Evolutionary conservation across 2,113 vertebrate genomes (phyloP), one percentile per base, ranked within the genome.

Genomic region (Centropristis striata): DNA sequence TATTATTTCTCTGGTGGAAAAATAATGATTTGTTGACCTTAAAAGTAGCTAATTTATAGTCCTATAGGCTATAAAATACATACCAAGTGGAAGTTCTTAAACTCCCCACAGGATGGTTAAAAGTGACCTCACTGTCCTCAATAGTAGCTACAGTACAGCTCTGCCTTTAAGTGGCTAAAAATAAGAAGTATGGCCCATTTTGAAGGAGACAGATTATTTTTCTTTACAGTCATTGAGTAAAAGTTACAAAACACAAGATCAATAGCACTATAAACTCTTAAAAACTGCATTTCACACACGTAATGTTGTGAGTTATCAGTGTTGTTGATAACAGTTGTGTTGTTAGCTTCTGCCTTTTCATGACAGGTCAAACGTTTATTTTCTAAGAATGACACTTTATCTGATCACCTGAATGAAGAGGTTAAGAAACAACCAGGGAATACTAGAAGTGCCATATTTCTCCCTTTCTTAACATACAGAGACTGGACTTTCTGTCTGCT

Each of bases 281-380:
- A 10, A 27, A 58, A 20, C 37, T 44, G 27, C 11, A 49, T 47
- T 67, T 50, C 13, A 27, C 7, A 39, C n/a, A 51, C 10, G n/a
- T 27, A 3, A 18, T 27, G 11, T n/a, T 18, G 0, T 2, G 54
- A 64, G 39, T 37, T 55, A 63, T 58, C 37, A 60, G 20, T 46
- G 42, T 2, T 3, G 18, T 5, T 39, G 65, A 47, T 75, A 57
- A 25, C 1, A 9, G 5, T n/a, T 16, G 42, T 61, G 28, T 55
- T 23, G 18, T 28, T 14, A n/a, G 1, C 16, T 14, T 11, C 14
- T 49, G 47, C 1, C 28, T 41, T 64, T 51, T n/a, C 27, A 7
- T 64, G 14, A 16, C 27, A 78, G 66, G 51, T 58, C 15, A 58
- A 32, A 79, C 18, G 23, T 53, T 32, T 58, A 50, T 15, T 79